Evolutionary conservation across 2,888 invertebrate genomes (phyloP).

Genomic region (Pimpla rufipes): DNA sequence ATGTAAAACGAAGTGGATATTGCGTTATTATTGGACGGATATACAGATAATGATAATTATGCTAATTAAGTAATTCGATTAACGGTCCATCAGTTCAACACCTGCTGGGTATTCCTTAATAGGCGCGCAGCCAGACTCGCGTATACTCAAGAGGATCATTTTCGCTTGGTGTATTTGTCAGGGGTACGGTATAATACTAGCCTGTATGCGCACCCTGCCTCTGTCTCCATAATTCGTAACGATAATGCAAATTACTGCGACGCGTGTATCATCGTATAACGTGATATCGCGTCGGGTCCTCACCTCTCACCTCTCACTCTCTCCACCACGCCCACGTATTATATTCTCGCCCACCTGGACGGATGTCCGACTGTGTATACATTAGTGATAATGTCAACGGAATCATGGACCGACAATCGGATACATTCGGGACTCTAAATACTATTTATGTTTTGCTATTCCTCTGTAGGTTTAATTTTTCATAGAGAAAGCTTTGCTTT

Average conservation of each 20-base stretch:
- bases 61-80: conserved; percentile 67
- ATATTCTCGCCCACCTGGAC: conserved; percentile 16
- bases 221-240: conserved; percentile 70
- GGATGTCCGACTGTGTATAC: conserved; percentile 20
- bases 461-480: background rate
- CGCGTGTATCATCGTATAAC: conserved; percentile 67
- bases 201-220: conserved; percentile 41
- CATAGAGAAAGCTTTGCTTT: background rate
- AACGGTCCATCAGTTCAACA: conserved; percentile 62
- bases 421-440: background rate
- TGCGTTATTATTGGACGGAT: background rate
- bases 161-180: conserved; percentile 61
- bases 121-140: conserved; percentile 7
- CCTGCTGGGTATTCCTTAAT: conserved; percentile 61
- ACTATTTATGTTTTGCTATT: background rate
- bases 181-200: conserved; percentile 57
- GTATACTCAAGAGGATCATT: conserved; percentile 71
- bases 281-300: conserved; percentile 44
- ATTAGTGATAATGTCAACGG: conserved; percentile 48
- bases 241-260: conserved; percentile 70
- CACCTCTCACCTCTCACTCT: background rate
- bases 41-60: conserved; percentile 56
- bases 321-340: conserved; percentile 13
- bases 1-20: background rate
- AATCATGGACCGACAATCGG: conserved; percentile 24